A percentile compares a stretch with the other conserved stretches of the same genome.
Evolutionary conservation across 2,113 vertebrate species (phyloP).

Genomic region (Rafetus swinhoei): DNA sequence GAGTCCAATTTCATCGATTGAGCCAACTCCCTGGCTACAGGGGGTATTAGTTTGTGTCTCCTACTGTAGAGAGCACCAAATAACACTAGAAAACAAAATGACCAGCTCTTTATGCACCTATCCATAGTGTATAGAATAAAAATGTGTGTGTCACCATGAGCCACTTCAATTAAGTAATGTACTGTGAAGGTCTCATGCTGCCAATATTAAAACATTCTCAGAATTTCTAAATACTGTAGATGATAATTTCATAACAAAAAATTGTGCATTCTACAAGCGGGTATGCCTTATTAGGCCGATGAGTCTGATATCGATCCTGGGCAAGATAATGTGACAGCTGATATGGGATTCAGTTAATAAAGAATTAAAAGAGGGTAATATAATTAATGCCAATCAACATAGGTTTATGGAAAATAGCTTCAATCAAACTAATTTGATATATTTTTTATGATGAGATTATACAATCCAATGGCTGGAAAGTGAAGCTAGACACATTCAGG

Average conservation of each 20-base stretch:
- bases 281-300: background rate
- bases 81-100: background rate
- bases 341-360: background rate
- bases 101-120: background rate
- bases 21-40: background rate
- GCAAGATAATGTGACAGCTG: background rate
- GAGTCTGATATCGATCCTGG: background rate
- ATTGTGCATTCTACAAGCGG: background rate
- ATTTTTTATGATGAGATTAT: background rate
- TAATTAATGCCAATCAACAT: background rate
- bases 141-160: background rate
- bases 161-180: background rate
- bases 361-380: background rate
- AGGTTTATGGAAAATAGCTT: background rate
- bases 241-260: background rate
- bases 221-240: background rate
- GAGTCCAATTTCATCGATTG: background rate
- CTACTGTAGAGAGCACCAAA: background rate
- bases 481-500: background rate
- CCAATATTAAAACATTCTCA: background rate
- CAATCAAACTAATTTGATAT: background rate
- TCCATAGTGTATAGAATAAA: background rate
- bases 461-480: background rate
- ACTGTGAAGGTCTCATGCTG: background rate
- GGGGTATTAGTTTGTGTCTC: background rate